These are phyloP conservation scores for Muscicapa comitata DNA, from an alignment of 2,797 vertebrate species.

Conservation along the genomic window DNA sequence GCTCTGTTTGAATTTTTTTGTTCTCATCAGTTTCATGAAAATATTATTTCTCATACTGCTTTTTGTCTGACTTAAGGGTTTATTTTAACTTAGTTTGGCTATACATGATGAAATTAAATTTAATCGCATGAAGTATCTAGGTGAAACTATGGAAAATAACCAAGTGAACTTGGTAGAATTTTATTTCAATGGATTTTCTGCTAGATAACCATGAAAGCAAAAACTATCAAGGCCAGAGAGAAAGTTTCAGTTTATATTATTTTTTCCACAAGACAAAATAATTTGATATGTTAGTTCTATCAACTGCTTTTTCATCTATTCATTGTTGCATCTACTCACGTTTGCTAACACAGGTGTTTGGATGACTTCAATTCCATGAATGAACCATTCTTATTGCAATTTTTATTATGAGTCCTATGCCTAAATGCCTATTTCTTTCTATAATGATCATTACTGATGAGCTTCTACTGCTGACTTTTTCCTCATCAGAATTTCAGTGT, in stretches of 20 bases:
- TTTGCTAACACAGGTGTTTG: not conserved
- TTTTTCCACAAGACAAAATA: rapidly evolving
- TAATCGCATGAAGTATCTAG: not conserved
- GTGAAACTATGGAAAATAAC: not conserved
- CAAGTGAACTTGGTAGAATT: not conserved
- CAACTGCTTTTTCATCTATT: not conserved
- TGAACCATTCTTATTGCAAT: not conserved
- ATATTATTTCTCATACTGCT: not conserved
- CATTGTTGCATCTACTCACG: not conserved
- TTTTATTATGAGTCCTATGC: not conserved
- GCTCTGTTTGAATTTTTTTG: too few species aligned
- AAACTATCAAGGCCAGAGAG: not conserved
- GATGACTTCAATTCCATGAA: not conserved
- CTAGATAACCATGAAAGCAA: not conserved
- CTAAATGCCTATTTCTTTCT: not conserved
- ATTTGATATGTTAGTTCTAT: not conserved
- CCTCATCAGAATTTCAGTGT: not conserved
- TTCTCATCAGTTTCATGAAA: not conserved
- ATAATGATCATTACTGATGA: not conserved
- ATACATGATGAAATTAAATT: not conserved
- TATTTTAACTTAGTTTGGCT: not conserved
- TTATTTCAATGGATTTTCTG: not conserved
- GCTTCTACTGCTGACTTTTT: not conserved
- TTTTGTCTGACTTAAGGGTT: not conserved
- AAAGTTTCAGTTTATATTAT: not conserved